Evolutionary conservation across 23 tunicate genomes (phyloP).

Genomic region (Phallusia fumigata): DNA sequence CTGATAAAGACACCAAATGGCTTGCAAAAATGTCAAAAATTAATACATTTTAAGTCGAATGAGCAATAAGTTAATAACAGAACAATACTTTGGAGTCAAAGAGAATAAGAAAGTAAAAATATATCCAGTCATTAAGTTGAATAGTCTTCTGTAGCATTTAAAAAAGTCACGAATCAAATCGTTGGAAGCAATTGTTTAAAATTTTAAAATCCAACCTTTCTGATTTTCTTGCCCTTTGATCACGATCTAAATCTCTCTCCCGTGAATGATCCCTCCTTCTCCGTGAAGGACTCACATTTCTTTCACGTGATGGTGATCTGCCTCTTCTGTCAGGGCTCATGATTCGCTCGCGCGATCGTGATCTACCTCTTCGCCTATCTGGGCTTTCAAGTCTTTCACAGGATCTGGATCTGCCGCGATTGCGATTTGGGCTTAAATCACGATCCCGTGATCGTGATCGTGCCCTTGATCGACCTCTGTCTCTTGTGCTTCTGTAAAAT

Average conservation of each 20-base stretch:
- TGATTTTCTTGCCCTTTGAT: slow-evolving; percentile 33
- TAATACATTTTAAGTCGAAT: no score
- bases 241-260: slow-evolving; percentile 47
- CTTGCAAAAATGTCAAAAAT: no score
- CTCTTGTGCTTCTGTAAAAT: background rate
- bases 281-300: slow-evolving; percentile 26
- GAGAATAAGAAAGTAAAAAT: no score
- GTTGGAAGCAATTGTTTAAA: no score
- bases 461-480: slow-evolving; percentile 34
- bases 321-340: slow-evolving; percentile 38
- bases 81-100: no score
- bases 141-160: no score
- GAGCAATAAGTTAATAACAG: no score
- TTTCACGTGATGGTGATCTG: slow-evolving; percentile 42
- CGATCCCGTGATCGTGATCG: slow-evolving; percentile 37
- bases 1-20: no score
- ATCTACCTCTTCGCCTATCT: slow-evolving; percentile 34
- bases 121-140: no score
- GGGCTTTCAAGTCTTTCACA: slow-evolving; percentile 44
- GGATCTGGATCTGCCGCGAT: slow-evolving; percentile 45
- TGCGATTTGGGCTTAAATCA: slow-evolving; percentile 28
- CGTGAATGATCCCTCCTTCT: slow-evolving; percentile 44
- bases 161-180: no score
- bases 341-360: slow-evolving; percentile 22
- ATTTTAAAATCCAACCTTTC: background rate